These are phyloP conservation scores for Plebejus melissa DNA, from an alignment of 2,888 invertebrate species.

Conservation along the genomic window DNA sequence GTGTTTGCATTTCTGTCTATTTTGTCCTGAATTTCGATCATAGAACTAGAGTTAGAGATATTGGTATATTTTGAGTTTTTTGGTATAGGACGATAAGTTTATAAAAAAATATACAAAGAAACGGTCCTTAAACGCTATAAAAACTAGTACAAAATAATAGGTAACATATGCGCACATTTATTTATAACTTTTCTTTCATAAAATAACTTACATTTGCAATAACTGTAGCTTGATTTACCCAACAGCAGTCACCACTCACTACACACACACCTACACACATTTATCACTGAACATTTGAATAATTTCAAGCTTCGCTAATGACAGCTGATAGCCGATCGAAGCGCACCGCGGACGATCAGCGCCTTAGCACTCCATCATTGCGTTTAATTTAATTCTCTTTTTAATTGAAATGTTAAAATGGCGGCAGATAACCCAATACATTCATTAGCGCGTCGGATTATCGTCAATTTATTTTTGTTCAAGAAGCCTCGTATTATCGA, in stretches of 20 bases:
- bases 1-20: too few relatives aligned
- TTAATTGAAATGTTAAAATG: slow-evolving; percentile 73
- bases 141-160: too few relatives aligned
- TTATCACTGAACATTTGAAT: slow-evolving; percentile 11
- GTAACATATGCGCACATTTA: too few relatives aligned
- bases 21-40: too few relatives aligned
- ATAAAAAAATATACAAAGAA: too few relatives aligned
- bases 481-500: slow-evolving; percentile 32
- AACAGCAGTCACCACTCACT: neutral
- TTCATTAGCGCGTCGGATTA: slow-evolving; percentile 56
- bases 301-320: slow-evolving; percentile 18
- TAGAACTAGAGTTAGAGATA: too few relatives aligned
- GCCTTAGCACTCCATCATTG: slow-evolving; percentile 58
- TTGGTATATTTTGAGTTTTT: too few relatives aligned
- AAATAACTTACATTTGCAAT: neutral
- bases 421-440: slow-evolving; percentile 50
- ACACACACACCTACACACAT: slow-evolving; percentile 3
- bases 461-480: slow-evolving; percentile 42
- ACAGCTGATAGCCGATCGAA: slow-evolving; percentile 20
- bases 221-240: neutral
- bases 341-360: slow-evolving; percentile 42
- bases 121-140: too few relatives aligned
- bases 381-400: slow-evolving; percentile 66
- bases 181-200: too few relatives aligned
- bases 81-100: too few relatives aligned